Evolutionary conservation across 1,140 invertebrate genomes (phyloP).

Genomic region (Bicyclus anynana): DNA sequence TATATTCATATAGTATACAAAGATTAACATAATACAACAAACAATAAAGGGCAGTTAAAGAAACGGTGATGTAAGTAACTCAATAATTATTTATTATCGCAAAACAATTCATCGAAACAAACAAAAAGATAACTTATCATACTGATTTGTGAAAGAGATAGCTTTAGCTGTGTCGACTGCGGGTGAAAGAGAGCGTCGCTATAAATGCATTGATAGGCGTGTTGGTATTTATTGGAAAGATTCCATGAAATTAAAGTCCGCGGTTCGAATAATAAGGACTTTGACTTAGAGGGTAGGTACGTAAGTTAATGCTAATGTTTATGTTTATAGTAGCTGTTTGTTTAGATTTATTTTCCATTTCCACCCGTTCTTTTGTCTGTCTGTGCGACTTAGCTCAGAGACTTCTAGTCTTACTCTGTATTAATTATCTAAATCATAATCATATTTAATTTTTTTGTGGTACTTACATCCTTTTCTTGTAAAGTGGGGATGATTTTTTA

Average conservation of each 20-base stretch:
- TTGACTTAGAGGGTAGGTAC: too few species aligned
- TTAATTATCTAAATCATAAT: too few species aligned
- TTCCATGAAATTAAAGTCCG: conserved; percentile 6
- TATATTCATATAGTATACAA: too few species aligned
- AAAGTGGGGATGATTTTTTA: too few species aligned
- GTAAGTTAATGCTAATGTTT: too few species aligned
- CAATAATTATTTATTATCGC: conserved; percentile 15
- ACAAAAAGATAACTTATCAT: conserved; percentile 33
- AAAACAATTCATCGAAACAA: conserved; percentile 30
- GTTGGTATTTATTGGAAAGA: conserved; percentile 14
- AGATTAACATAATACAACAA: too few species aligned
- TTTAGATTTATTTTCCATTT: too few species aligned
- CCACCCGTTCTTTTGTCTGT: not conserved
- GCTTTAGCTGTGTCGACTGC: not conserved
- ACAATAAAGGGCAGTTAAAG: conserved; percentile 6
- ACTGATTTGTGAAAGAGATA: conserved; percentile 22
- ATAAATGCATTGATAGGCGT: conserved; percentile 6
- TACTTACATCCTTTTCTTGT: too few species aligned
- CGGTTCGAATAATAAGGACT: not conserved
- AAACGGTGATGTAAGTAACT: conserved; percentile 23
- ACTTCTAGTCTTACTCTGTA: too few species aligned
- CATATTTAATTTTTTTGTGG: too few species aligned
- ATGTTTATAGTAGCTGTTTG: too few species aligned
- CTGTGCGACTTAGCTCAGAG: too few species aligned
- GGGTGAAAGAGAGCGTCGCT: conserved; percentile 12